These are phyloP conservation scores for Naso thynnoides DNA, from an alignment of 2,797 vertebrate species.

Conservation along the genomic window DNA sequence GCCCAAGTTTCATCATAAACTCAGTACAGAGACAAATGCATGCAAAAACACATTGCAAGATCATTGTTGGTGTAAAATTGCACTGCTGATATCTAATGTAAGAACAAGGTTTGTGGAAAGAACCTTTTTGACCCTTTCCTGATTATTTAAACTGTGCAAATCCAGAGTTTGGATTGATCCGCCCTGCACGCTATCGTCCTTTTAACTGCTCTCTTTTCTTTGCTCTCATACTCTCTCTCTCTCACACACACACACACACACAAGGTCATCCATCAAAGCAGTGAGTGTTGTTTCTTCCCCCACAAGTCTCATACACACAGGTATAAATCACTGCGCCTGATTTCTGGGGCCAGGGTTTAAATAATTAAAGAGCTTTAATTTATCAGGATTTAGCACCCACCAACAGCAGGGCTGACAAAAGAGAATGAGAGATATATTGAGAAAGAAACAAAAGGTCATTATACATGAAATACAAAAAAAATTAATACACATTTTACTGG, in stretches of 20 bases:
- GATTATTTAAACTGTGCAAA: conserved; percentile 47
- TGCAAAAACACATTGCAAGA: conserved; percentile 48
- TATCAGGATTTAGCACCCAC: conserved; percentile 83
- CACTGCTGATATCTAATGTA: conserved; percentile 35
- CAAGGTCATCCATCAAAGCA: conserved; percentile 77
- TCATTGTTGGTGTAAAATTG: conserved; percentile 32
- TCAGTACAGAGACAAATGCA: conserved; percentile 31
- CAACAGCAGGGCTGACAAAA: conserved; percentile 77
- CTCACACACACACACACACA: conserved; percentile 32
- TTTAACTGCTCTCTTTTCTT: conserved; percentile 34
- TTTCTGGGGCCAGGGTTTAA: conserved; percentile 84
- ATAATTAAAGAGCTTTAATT: conserved; percentile 89
- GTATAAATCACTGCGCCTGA: conserved; percentile 83
- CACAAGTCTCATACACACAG: conserved; percentile 71
- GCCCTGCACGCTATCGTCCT: conserved; percentile 29
- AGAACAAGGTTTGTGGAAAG: conserved; percentile 39
- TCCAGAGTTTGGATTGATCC: conserved; percentile 24
- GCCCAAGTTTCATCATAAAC: conserved; percentile 77
- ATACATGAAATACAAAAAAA: conserved; percentile 60
- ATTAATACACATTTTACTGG: conserved; percentile 62
- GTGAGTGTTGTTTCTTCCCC: conserved; percentile 76
- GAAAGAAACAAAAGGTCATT: conserved; percentile 35
- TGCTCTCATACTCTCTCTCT: conserved; percentile 10
- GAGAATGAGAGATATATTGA: conserved; percentile 62
- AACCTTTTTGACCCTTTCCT: not conserved